Conservation (phyloP, 2,797 vertebrate genomes). For the Gymnoscopelus microlampas region DNA sequence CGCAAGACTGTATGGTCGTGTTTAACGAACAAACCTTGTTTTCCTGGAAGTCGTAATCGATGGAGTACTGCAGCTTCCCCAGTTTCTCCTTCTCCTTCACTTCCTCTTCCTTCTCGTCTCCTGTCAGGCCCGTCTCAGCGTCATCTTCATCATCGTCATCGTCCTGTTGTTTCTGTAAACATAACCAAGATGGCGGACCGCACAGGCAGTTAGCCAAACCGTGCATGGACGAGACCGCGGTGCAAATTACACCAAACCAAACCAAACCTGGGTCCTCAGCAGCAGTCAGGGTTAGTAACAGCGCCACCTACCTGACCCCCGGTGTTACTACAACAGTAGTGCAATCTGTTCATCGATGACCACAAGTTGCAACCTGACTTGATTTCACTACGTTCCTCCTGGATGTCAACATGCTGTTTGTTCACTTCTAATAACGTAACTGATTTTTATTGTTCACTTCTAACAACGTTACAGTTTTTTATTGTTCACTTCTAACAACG, state of each 20-base stretch:
- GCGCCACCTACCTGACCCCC: constrained; percentile 65
- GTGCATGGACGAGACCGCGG: constrained; percentile 44
- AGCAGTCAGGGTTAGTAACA: no score
- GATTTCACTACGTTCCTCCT: constrained; percentile 83
- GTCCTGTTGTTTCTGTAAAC: constrained; percentile 86
- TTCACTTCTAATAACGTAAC: constrained; percentile 3
- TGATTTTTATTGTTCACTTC: neutral
- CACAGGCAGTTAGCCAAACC: constrained; percentile 38
- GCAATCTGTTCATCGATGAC: constrained; percentile 81
- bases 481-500: no score
- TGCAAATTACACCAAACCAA: constrained; percentile 55
- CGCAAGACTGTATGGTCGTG: neutral
- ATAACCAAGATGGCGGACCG: constrained; percentile 46
- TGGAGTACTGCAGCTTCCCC: constrained; percentile 95
- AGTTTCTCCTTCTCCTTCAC: constrained; percentile 96
- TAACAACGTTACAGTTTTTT: no score
- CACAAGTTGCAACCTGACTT: constrained; percentile 84
- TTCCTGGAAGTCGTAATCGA: constrained; percentile 96
- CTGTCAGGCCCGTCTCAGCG: constrained; percentile 88
- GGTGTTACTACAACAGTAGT: constrained; percentile 61
- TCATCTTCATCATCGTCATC: constrained; percentile 90
- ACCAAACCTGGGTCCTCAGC: constrained; percentile 13
- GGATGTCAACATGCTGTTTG: constrained; percentile 79
- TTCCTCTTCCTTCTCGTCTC: constrained; percentile 93
- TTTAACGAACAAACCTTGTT: constrained; percentile 82